Percentiles rank a stretch among this genome's conserved stretches.
Evolutionary conservation across 2,113 vertebrate species (phyloP).

Genomic region (Saimiri boliviensis): DNA sequence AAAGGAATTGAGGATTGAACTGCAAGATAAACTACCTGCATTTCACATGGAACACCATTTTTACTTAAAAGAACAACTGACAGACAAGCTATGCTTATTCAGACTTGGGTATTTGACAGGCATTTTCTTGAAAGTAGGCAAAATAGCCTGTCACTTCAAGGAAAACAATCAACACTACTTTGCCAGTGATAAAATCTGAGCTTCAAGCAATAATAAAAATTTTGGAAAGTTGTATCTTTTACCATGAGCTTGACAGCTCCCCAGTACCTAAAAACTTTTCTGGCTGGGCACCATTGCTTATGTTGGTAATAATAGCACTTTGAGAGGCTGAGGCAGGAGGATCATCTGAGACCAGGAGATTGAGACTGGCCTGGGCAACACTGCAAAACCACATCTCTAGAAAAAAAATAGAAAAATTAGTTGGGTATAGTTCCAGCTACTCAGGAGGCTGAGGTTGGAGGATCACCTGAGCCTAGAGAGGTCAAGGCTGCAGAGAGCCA

Average conservation of each 20-base stretch:
- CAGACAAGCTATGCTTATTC: constrained; percentile 42
- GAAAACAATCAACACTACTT: constrained; percentile 35
- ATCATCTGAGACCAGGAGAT: no score
- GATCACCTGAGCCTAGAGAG: no score
- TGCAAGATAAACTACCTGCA: background rate
- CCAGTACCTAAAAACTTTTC: background rate
- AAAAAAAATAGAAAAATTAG: no score
- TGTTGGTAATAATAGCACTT: no score
- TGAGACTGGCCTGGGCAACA: no score
- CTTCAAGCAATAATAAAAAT: constrained; percentile 49
- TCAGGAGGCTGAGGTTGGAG: no score
- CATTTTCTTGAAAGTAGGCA: constrained; percentile 31
- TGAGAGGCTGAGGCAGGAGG: no score
- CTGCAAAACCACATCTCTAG: no score
- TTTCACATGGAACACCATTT: constrained; percentile 30
- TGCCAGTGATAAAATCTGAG: constrained; percentile 42
- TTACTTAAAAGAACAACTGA: constrained; percentile 55
- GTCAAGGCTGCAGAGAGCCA: no score
- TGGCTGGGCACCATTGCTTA: background rate
- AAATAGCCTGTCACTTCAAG: constrained; percentile 38
- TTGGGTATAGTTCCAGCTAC: no score
- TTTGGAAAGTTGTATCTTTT: background rate
- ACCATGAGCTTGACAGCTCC: background rate
- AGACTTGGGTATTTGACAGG: constrained; percentile 36
- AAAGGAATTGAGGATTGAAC: background rate